These are phyloP conservation scores for Micoletzkya japonica DNA, from an alignment of 2,888 invertebrate genomes.

Conservation along the genomic window DNA sequence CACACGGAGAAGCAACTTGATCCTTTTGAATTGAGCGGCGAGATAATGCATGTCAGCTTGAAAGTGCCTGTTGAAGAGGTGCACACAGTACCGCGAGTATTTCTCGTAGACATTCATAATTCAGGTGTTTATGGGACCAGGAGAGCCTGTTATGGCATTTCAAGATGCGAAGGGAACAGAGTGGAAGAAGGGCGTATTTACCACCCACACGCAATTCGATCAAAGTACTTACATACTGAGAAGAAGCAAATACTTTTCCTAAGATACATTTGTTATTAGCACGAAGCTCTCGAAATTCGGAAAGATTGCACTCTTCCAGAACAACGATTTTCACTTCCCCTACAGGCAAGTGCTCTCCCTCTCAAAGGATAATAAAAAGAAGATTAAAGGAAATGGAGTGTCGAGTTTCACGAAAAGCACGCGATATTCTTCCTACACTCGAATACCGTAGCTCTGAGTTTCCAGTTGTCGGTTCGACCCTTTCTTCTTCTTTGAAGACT, in stretches of 20 bases:
- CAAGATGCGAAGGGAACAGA: constrained; percentile 35
- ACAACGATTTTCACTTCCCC: constrained; percentile 46
- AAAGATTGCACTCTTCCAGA: constrained; percentile 41
- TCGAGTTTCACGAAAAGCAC: constrained; percentile 34
- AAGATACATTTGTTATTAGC: constrained; percentile 43
- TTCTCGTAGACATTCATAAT: not conserved
- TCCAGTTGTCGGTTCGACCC: constrained; percentile 36
- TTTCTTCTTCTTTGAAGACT: not conserved
- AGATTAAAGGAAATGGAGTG: constrained; percentile 35
- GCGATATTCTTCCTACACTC: constrained; percentile 38
- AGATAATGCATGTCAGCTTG: constrained; percentile 36
- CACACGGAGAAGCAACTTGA: constrained; percentile 35
- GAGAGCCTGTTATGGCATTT: constrained; percentile 44
- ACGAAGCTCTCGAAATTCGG: constrained; percentile 44
- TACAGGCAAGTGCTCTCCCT: constrained; percentile 27
- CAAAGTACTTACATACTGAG: constrained; percentile 33
- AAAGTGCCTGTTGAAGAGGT: constrained; percentile 48
- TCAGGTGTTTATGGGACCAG: constrained; percentile 39
- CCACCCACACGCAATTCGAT: constrained; percentile 47
- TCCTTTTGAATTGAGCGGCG: constrained; percentile 35
- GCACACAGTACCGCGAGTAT: not conserved
- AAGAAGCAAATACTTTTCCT: not conserved
- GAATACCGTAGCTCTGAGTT: constrained; percentile 40
- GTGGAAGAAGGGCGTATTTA: constrained; percentile 48
- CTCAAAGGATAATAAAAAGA: not conserved